phyloP scores from a whole-genome alignment of 2,888 invertebrate genomes.

The Uloborus plumipes region DNA sequence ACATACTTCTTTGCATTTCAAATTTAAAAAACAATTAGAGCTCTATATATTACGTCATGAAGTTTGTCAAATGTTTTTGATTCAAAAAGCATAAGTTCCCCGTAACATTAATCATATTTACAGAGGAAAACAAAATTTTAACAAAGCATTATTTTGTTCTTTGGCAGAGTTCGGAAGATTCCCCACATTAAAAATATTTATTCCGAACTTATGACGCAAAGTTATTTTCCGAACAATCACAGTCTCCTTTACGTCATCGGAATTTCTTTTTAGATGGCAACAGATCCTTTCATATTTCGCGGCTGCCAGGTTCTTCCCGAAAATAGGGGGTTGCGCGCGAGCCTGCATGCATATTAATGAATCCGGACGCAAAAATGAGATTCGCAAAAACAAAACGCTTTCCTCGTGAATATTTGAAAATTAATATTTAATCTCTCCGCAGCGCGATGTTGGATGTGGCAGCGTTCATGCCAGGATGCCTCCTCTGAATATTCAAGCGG shows the following conservation, averaged over 20 bases:
- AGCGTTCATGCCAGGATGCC: constrained; percentile 36
- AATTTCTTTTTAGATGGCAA: too few species aligned
- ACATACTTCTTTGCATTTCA: too few species aligned
- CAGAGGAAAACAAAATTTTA: too few species aligned
- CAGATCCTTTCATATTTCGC: too few species aligned
- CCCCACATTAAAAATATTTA: constrained; percentile 16
- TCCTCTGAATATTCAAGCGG: constrained; percentile 46
- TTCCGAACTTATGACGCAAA: background rate
- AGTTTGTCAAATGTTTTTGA: too few species aligned
- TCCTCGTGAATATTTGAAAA: constrained; percentile 31
- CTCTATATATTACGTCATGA: too few species aligned
- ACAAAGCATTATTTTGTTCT: too few species aligned
- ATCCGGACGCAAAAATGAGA: background rate
- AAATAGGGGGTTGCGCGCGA: background rate
- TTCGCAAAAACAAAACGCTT: constrained; percentile 19
- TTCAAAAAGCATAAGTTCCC: too few species aligned
- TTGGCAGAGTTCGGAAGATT: too few species aligned
- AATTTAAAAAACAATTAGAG: too few species aligned
- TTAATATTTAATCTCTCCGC: constrained; percentile 47
- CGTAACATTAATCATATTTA: too few species aligned
- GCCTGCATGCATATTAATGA: constrained; percentile 29
- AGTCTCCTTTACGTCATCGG: too few species aligned
- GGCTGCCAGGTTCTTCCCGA: background rate
- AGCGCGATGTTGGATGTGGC: constrained; percentile 27
- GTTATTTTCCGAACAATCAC: background rate